phyloP scores from a whole-genome alignment of 2,113 vertebrate genomes.

The Marmota monax region DNA sequence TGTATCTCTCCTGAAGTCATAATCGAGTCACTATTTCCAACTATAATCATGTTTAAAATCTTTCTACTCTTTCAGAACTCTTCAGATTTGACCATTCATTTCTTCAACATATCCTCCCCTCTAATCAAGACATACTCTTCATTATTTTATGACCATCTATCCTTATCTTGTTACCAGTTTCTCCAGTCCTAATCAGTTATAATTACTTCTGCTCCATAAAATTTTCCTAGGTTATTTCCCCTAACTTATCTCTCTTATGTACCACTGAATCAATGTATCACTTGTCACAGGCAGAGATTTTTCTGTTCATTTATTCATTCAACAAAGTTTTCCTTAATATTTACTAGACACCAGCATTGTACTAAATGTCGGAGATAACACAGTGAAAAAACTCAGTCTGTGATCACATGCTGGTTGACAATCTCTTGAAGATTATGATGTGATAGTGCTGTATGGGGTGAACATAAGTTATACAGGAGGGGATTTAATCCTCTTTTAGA shows the following conservation, averaged over 20 bases:
- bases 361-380: background rate
- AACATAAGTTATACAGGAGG: background rate
- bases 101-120: background rate
- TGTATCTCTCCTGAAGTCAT: slow-evolving; percentile 16
- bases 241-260: background rate
- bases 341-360: background rate
- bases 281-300: background rate
- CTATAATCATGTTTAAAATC: background rate
- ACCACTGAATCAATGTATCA: background rate
- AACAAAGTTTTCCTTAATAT: background rate
- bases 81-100: slow-evolving; percentile 35
- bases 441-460: background rate
- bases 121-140: background rate
- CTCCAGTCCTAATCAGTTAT: background rate
- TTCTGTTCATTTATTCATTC: background rate
- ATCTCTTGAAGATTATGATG: background rate
- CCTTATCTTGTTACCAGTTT: background rate
- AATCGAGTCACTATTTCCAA: background rate
- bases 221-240: background rate
- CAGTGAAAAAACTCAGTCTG: background rate
- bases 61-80: background rate
- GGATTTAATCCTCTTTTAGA: background rate
- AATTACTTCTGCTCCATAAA: background rate
- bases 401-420: background rate
- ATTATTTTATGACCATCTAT: background rate